Evolutionary conservation across 2,888 invertebrate genomes (phyloP).

Genomic region (Drosophila yooni): DNA sequence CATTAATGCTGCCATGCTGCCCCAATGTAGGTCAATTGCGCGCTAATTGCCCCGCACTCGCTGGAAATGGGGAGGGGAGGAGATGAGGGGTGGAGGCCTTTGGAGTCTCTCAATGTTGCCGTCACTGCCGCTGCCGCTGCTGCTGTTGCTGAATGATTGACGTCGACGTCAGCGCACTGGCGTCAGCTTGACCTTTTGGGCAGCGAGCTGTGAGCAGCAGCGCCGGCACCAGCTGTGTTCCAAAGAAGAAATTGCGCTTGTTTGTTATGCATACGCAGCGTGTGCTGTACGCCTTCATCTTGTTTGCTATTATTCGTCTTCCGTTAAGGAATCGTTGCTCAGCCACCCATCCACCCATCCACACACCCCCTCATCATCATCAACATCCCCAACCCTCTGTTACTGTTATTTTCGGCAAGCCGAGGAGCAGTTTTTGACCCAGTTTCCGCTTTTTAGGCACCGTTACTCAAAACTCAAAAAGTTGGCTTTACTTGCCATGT

Average conservation of each 20-base stretch:
- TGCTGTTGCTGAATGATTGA: slow-evolving; percentile 58
- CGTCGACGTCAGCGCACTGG: slow-evolving; percentile 28
- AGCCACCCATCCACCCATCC: slow-evolving; percentile 18
- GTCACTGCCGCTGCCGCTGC: slow-evolving; percentile 49
- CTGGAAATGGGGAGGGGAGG: slow-evolving; percentile 23
- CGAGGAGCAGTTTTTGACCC: slow-evolving; percentile 64
- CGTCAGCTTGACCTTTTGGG: slow-evolving; percentile 70
- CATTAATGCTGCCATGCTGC: slow-evolving; percentile 76
- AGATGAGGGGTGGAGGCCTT: not conserved
- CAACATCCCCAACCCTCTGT: not conserved
- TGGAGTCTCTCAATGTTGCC: slow-evolving; percentile 54
- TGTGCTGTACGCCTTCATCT: slow-evolving; percentile 47
- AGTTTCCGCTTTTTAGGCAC: slow-evolving; percentile 78
- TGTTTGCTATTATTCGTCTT: not conserved
- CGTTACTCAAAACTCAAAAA: slow-evolving; percentile 45
- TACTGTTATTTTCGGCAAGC: slow-evolving; percentile 42
- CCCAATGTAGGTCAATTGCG: slow-evolving; percentile 81
- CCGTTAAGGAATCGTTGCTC: not conserved
- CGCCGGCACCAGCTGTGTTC: slow-evolving; percentile 22
- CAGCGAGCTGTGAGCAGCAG: slow-evolving; percentile 33
- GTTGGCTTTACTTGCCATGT: slow-evolving; percentile 45
- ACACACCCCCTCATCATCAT: not conserved
- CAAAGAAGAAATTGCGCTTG: slow-evolving; percentile 49
- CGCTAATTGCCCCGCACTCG: slow-evolving; percentile 81
- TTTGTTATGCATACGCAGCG: slow-evolving; percentile 71